phyloP scores from a whole-genome alignment of 2,113 vertebrate genomes.

The Protobothrops flavoviridis region DNA sequence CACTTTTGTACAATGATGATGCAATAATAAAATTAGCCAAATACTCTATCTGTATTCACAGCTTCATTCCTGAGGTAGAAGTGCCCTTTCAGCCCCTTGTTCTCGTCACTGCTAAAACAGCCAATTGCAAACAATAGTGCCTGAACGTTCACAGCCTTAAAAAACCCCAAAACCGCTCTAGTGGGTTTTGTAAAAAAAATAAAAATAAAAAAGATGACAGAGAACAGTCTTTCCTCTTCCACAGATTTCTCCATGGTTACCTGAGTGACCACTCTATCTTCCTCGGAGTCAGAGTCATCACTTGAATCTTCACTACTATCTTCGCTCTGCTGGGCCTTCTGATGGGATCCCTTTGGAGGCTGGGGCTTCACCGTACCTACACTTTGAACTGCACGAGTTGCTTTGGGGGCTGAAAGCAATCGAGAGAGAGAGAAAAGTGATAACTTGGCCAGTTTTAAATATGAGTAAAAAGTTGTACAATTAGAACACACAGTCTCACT shows the following conservation, averaged over 20 bases:
- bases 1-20: not conserved
- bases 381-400: slow-evolving; percentile 10
- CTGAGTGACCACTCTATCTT: slow-evolving; percentile 51
- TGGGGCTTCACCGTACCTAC: not conserved
- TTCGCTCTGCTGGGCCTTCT: slow-evolving; percentile 10
- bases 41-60: not conserved
- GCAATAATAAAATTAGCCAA: not conserved
- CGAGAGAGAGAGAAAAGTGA: not conserved
- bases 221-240: too few relatives aligned
- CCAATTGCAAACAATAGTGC: not conserved
- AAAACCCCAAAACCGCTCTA: not conserved
- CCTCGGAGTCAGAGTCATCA: slow-evolving; percentile 46
- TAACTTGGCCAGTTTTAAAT: not conserved
- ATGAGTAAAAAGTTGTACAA: accelerated
- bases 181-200: not conserved
- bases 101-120: not conserved
- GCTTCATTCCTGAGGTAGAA: not conserved
- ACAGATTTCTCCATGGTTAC: not conserved
- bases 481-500: not conserved
- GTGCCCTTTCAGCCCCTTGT: not conserved
- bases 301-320: slow-evolving; percentile 56
- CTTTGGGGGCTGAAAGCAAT: slow-evolving; percentile 23
- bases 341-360: accelerated
- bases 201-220: not conserved
- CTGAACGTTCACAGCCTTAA: not conserved